These are phyloP conservation scores for Hirtodrosophila cameraria DNA, from an alignment of 2,888 invertebrate genomes.

Conservation along the genomic window DNA sequence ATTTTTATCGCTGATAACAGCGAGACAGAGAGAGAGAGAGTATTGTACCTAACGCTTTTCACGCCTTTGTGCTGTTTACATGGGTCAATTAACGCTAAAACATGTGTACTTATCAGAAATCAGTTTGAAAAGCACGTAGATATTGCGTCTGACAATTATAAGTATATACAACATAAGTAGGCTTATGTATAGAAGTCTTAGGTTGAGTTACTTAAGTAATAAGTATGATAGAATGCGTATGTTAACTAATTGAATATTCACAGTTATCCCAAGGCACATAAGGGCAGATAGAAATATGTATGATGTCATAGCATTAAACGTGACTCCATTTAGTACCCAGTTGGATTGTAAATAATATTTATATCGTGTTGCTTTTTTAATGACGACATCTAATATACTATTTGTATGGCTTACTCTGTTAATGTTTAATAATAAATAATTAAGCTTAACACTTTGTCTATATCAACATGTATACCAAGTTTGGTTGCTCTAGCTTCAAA, in stretches of 20 bases:
- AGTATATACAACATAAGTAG: no score
- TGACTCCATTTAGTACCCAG: constrained; percentile 30
- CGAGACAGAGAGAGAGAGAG: constrained; percentile 10
- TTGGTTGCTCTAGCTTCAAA: no score
- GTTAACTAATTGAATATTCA: background rate
- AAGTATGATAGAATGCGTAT: background rate
- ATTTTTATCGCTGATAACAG: constrained; percentile 34
- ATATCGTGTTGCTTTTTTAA: background rate
- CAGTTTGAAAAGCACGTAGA: constrained; percentile 6
- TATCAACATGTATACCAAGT: no score
- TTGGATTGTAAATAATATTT: background rate
- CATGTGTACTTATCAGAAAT: constrained; percentile 17
- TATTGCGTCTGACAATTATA: background rate
- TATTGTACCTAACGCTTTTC: constrained; percentile 23
- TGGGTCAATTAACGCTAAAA: constrained; percentile 31
- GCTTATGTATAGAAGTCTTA: no score
- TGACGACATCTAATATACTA: no score
- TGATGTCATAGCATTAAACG: constrained; percentile 36
- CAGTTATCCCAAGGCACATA: background rate
- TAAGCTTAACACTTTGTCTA: no score
- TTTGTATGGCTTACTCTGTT: no score
- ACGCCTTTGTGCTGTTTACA: constrained; percentile 39
- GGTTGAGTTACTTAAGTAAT: no score
- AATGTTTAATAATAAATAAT: no score
- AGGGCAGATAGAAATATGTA: background rate